Evolutionary conservation across 2,888 invertebrate genomes (phyloP).

Genomic region (Chaitophorus viminalis): DNA sequence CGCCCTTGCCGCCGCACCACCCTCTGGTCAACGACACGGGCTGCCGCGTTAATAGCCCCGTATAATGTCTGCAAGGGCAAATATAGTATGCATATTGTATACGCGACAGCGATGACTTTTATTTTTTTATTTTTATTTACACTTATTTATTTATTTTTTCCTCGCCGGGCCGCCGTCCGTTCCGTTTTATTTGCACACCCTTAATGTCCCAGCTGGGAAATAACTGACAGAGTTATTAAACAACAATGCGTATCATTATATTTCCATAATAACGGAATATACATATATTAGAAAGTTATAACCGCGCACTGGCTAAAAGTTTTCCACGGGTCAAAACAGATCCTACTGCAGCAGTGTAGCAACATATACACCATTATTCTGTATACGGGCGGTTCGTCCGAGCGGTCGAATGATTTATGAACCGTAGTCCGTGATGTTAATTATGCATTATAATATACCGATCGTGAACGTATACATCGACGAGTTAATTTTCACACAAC

Average conservation of each 20-base stretch:
- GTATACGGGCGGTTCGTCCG: background rate
- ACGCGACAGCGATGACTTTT: slow-evolving; percentile 22
- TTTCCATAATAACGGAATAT: slow-evolving; percentile 45
- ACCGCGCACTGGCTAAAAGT: slow-evolving; percentile 11
- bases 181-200: slow-evolving; percentile 36
- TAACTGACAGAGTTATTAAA: slow-evolving; percentile 57
- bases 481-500: background rate
- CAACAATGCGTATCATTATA: slow-evolving; percentile 48
- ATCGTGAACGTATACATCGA: background rate
- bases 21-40: slow-evolving; percentile 18
- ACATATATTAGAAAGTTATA: slow-evolving; percentile 45
- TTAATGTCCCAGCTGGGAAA: slow-evolving; percentile 61
- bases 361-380: background rate
- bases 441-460: background rate
- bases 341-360: background rate
- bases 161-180: background rate
- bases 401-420: background rate
- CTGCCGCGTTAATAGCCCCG: slow-evolving; percentile 53
- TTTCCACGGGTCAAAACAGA: slow-evolving; percentile 13
- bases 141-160: slow-evolving; percentile 22
- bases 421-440: background rate
- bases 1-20: too few relatives aligned
- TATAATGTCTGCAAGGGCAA: slow-evolving; percentile 20
- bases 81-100: slow-evolving; percentile 35
- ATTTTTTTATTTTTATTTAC: background rate